A percentile compares a stretch with the other conserved stretches of the same genome.
Conservation (phyloP, 2,797 vertebrate genomes). For the Diplodus puntazzo region DNA sequence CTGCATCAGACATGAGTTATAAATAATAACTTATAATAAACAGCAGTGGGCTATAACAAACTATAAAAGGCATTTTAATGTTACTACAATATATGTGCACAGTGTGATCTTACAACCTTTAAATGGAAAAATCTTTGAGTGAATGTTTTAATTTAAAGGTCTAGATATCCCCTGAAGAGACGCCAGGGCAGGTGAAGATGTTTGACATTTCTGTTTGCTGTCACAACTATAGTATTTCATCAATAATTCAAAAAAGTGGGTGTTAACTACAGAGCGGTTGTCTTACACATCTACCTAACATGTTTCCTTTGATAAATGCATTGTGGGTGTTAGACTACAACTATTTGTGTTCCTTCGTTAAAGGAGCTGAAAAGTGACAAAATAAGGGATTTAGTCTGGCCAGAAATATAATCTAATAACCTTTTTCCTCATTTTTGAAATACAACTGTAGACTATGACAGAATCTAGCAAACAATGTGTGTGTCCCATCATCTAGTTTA, state of each 20-base stretch:
- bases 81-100: not conserved
- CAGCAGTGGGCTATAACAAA: conserved; percentile 17
- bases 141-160: conserved; percentile 38
- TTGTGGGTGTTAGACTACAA: not conserved
- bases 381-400: conserved; percentile 10
- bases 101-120: not conserved
- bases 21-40: conserved; percentile 40
- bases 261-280: conserved; percentile 9
- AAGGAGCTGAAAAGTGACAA: conserved; percentile 4
- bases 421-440: too few relatives aligned
- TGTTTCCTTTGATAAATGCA: conserved; percentile 4
- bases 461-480: too few relatives aligned
- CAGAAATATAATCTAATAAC: too few relatives aligned
- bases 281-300: not conserved
- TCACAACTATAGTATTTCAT: conserved; percentile 37
- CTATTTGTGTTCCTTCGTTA: not conserved
- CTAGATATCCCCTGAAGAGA: conserved; percentile 26
- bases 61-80: conserved; percentile 1
- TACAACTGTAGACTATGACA: too few relatives aligned
- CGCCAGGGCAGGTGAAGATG: conserved; percentile 29
- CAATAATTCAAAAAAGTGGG: conserved; percentile 42
- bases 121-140: not conserved
- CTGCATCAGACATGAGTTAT: conserved; percentile 25
- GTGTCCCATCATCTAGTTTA: too few relatives aligned
- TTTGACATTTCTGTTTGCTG: conserved; percentile 48